A percentile compares a stretch with the other conserved stretches of the same genome.
Conservation (phyloP, 35 echinoderm and acorn worm genomes). For the Hemicentrotus pulcherrimus region DNA sequence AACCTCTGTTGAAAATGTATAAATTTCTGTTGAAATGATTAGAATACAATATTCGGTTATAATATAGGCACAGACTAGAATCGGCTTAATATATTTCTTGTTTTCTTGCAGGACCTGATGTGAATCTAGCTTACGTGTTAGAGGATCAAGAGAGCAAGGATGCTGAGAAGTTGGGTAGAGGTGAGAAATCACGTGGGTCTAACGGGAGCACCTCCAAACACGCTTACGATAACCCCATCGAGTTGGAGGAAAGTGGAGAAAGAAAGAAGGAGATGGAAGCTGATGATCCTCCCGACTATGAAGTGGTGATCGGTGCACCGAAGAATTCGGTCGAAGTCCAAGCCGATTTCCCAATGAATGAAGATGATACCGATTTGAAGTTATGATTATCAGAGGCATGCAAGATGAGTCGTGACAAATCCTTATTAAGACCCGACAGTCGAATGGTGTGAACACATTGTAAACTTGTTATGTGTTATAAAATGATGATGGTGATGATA, state of each 20-base stretch:
- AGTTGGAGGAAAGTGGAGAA: neutral
- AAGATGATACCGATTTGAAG: neutral
- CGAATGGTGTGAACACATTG: too few relatives aligned
- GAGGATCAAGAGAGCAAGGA: conserved; percentile 61
- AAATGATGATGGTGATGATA: too few relatives aligned
- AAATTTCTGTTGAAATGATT: too few relatives aligned
- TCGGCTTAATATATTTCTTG: neutral
- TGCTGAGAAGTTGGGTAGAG: neutral
- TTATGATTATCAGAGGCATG: neutral
- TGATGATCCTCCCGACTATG: neutral
- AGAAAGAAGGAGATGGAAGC: neutral
- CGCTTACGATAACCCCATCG: neutral
- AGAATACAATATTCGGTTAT: too few relatives aligned
- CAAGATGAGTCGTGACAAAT: too few relatives aligned
- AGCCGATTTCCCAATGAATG: neutral
- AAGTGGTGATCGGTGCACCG: neutral
- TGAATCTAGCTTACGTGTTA: conserved; percentile 76
- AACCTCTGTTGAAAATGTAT: too few relatives aligned
- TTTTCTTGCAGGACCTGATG: conserved; percentile 69
- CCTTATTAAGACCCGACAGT: too few relatives aligned
- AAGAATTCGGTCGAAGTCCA: conserved; percentile 3
- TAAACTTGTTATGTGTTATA: too few relatives aligned
- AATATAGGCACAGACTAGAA: too few relatives aligned
- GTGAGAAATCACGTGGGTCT: neutral
- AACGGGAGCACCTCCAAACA: neutral